Percentiles rank a stretch among this genome's conserved stretches.
Conservation (phyloP, 2,888 invertebrate genomes). For the Lycophotia porphyrea region DNA sequence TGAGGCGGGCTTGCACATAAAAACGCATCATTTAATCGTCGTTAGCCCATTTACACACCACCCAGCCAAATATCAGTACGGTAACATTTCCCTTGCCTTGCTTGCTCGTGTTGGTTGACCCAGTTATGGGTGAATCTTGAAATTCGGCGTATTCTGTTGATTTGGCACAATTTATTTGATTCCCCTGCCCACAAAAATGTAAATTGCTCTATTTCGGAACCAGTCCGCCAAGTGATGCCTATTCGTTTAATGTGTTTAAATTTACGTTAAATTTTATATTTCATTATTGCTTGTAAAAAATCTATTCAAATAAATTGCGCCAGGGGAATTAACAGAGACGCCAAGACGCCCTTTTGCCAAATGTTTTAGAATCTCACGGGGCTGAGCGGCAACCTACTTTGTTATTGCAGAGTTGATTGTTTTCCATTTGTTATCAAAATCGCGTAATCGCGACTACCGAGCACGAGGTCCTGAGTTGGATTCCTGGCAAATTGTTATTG, state of each 20-base stretch:
- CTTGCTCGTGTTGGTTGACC: slow-evolving; percentile 23
- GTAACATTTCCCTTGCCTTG: slow-evolving; percentile 30
- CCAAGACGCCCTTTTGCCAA: too few species aligned
- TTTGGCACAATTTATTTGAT: too few species aligned
- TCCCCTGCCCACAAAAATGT: too few species aligned
- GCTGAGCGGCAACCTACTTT: neutral
- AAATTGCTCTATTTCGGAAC: too few species aligned
- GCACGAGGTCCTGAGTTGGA: neutral
- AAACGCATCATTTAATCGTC: slow-evolving; percentile 51
- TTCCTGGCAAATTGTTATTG: neutral
- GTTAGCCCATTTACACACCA: slow-evolving; percentile 38
- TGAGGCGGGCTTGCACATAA: slow-evolving; percentile 34
- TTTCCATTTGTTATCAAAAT: neutral
- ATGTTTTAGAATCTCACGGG: slow-evolving; percentile 10
- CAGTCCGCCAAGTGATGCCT: too few species aligned
- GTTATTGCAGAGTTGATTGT: neutral
- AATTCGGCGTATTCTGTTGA: too few species aligned
- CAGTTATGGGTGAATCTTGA: too few species aligned
- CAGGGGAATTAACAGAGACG: too few species aligned
- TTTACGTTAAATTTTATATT: too few species aligned
- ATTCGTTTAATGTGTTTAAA: too few species aligned
- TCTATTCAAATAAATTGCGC: too few species aligned
- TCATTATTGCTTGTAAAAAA: too few species aligned
- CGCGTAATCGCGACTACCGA: neutral
- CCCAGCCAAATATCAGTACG: slow-evolving; percentile 38